Conservation (phyloP, 2,113 vertebrate species). For the Verasper variegatus region DNA sequence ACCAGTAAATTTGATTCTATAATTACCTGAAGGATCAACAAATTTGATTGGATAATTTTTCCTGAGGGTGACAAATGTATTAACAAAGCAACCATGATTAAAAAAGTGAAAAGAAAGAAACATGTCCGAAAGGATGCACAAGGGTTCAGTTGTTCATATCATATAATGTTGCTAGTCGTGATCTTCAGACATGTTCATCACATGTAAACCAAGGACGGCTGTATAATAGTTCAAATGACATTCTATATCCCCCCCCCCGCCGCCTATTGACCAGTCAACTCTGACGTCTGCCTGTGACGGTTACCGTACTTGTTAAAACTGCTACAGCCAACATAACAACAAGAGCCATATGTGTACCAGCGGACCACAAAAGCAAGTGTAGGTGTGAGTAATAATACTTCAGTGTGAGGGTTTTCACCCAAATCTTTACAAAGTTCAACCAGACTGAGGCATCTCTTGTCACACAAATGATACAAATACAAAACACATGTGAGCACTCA, state of each 20-base stretch:
- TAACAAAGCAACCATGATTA: too few relatives aligned
- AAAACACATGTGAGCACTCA: conserved; percentile 63
- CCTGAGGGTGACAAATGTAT: too few relatives aligned
- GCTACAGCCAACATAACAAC: conserved; percentile 58
- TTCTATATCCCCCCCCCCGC: not conserved
- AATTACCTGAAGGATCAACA: too few relatives aligned
- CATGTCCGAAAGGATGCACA: not conserved
- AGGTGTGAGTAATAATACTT: conserved; percentile 69
- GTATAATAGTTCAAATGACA: not conserved
- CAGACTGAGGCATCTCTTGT: conserved; percentile 70
- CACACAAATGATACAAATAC: conserved; percentile 75
- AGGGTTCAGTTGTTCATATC: not conserved
- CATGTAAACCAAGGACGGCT: not conserved
- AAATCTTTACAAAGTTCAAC: conserved; percentile 62
- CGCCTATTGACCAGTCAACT: not conserved
- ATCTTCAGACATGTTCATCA: not conserved
- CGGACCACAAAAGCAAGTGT: conserved; percentile 67
- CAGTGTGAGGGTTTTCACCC: conserved; percentile 25
- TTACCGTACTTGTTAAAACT: conserved; percentile 31
- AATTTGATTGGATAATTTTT: too few relatives aligned
- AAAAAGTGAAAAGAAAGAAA: too few relatives aligned
- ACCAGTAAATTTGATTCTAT: too few relatives aligned
- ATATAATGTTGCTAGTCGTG: not conserved
- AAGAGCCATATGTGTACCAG: conserved; percentile 42
- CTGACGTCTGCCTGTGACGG: conserved; percentile 7